Evolutionary conservation across 2,113 vertebrate species (phyloP).

Genomic region (Baryphthengus martii): DNA sequence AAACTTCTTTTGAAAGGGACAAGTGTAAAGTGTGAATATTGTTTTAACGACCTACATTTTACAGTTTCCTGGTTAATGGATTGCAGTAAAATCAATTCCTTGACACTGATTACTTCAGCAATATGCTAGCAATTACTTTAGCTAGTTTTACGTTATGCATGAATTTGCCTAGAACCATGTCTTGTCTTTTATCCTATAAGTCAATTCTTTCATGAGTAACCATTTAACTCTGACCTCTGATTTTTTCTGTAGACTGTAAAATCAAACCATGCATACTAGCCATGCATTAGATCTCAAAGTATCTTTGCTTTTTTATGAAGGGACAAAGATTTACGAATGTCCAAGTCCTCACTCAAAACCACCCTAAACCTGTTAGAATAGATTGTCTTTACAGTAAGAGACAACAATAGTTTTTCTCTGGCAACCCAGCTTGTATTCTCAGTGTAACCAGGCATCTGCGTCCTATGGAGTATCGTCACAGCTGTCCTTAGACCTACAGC

Average conservation of each 20-base stretch:
- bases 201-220: not conserved
- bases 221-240: not conserved
- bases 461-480: rapidly evolving
- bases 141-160: not conserved
- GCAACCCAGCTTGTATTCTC: not conserved
- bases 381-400: not conserved
- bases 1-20: not conserved
- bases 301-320: not conserved
- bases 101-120: not conserved
- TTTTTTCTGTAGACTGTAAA: not conserved
- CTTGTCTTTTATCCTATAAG: not conserved
- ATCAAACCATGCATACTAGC: not conserved
- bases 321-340: not conserved
- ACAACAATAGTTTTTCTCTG: not conserved
- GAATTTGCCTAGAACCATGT: not conserved
- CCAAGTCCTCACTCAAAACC: not conserved
- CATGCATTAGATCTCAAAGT: not conserved
- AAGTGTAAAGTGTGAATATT: not conserved
- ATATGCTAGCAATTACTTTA: not conserved
- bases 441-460: not conserved
- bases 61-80: not conserved
- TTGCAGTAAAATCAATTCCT: not conserved
- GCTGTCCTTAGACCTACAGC: not conserved
- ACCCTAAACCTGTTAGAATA: not conserved
- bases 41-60: not conserved